Base-by-base conservation (phyloP, 1,140 invertebrate species). In the Streblospio benedicti region DNA sequence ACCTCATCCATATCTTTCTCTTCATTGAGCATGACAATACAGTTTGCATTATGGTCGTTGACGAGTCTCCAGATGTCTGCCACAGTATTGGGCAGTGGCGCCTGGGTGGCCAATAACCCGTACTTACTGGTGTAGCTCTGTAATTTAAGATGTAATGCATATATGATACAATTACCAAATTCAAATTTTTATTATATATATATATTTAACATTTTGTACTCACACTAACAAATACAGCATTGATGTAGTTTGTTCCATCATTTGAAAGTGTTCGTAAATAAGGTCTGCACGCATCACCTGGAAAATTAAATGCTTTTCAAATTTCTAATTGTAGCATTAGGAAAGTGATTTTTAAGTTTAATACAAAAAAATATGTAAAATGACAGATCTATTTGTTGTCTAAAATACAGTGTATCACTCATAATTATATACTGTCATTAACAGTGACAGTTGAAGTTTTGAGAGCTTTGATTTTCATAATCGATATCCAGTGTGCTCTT, bases 41-140 rank as follows among this genome's bases (percentile, higher is more conserved):
- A 47, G n/a, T 20, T n/a, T 18, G 20, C 38, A 5, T 57, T 43
- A 30, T 62, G 60, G 12, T 62, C 60, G n/a, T 41, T 58, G 33
- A 59, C 28, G 25, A 62, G 18, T 16, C 60, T 28, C 60, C 60
- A 62, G 23, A 62, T 49, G 35, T 62, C 60, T 20, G 44, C 49
- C 23, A 60, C 41, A 18, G 60, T 62, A 16, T 58, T 27, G 4
- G 31, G 30, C 6, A 62, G 32, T 3, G 60, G 60, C 35, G 47
- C 47, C 33, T 61, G 60, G 2, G 60, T 61, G 2, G 41, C 27
- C 25, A 77, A 73, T 52, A 72, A 76, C 45, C 67, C 67, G 18
- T 69, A 65, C 20, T 59, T 63, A 16, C 57, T 50, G 32, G 57
- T 62, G 49, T 73, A 72, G n/a, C n/a, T n/a, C n/a, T n/a, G n/a